Base-by-base conservation (phyloP, 37 sponge, comb jelly and placozoan genomes). In the Spongia lamella region DNA sequence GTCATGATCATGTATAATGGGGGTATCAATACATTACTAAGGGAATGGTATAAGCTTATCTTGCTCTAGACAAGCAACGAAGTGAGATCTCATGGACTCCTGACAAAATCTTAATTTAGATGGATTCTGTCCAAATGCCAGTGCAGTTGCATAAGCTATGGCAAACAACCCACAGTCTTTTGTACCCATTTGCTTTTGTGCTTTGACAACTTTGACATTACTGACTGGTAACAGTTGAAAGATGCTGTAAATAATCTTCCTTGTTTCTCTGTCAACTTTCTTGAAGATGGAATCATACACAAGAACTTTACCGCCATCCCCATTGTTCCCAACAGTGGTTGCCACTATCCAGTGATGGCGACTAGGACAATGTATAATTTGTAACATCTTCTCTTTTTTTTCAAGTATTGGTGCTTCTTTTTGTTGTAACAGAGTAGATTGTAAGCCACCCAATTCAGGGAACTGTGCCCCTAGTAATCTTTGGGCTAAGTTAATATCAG, bases 161-260 rank as follows among this genome's bases (percentile, higher is more conserved):
- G 86, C 86, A 73, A 85, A 79, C 4, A 85, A 16, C 2, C 86
- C 86, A 55, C 86, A 73, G 38, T 85, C 86, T 21, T 53, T 34
- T 40, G 19, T 35, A 38, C 80, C 80, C 27, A 22, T 3, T 36
- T 79, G 86, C 68, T 80, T 79, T 64, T 68, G 77, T 1, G 56
- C 0, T n/a, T 1, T 32, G 37, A 43, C 47, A 43, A 6, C 27
- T 61, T 17, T 7, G 37, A 5, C 7, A 5, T 43, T 43, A 9
- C 7, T 13, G 47, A 43, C 47, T 43, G 47, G 47, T 20, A 29
- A 20, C 3, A 62, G 13, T 17, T 24, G 52, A 40, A 85, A 79
- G 4, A 54, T 20, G 57, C 57, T 57, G 1, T 14, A n/a, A 27
- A 85, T 79, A 29, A 73, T 40, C 39, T 39, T 33, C 27, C 14